These are phyloP conservation scores for Tachuris rubrigastra DNA, from an alignment of 2,113 vertebrate species.

Conservation along the genomic window DNA sequence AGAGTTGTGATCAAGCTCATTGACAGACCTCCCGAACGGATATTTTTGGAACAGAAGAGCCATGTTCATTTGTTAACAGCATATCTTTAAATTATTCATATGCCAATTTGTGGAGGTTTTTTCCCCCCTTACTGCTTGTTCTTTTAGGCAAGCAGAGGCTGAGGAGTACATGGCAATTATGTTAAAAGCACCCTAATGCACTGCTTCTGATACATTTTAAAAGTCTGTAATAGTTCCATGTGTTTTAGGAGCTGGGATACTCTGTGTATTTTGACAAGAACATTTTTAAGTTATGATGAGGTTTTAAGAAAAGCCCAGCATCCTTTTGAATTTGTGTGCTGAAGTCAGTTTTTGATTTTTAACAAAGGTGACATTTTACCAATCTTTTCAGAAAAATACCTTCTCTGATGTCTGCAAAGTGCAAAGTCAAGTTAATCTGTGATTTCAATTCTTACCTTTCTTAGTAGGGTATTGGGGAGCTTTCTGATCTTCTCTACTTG, in stretches of 20 bases:
- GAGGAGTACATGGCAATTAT: neutral
- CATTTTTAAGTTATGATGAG: neutral
- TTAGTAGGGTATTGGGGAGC: constrained; percentile 87
- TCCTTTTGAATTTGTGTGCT: neutral
- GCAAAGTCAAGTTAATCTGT: neutral
- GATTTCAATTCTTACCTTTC: constrained; percentile 75
- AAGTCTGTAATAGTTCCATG: neutral
- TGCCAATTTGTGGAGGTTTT: neutral
- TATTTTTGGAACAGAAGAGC: neutral
- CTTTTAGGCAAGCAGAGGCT: neutral
- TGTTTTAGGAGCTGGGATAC: neutral
- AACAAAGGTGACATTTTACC: neutral
- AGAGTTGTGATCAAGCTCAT: neutral
- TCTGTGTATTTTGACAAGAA: neutral
- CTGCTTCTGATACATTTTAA: neutral
- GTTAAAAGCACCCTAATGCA: neutral
- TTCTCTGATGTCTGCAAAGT: neutral
- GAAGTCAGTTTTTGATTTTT: neutral
- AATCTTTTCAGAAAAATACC: neutral
- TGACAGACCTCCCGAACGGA: neutral
- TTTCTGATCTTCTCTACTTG: constrained; percentile 91
- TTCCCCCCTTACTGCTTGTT: neutral
- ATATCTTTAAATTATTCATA: neutral
- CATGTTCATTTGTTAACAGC: neutral
- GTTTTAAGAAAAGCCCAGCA: neutral